Evolutionary conservation across 2,888 invertebrate species (phyloP).

Genomic region (Pseudococcus jackbeardsleyi): DNA sequence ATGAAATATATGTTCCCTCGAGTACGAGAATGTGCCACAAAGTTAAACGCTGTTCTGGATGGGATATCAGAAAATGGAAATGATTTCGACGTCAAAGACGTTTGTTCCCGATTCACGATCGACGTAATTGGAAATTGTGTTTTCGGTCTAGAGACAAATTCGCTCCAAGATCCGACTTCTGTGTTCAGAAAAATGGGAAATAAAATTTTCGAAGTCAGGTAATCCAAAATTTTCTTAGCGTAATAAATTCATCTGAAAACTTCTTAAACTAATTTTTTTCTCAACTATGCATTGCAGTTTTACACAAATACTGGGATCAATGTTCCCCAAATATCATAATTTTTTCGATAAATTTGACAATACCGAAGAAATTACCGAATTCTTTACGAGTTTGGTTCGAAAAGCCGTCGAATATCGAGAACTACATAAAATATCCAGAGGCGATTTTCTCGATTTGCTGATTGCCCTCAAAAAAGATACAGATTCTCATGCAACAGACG

Average conservation of each 20-base stretch:
- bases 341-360: not conserved
- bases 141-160: not conserved
- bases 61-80: not conserved
- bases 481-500: not conserved
- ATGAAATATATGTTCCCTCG: not conserved
- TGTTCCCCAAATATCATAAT: not conserved
- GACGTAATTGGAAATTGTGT: not conserved
- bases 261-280: not conserved
- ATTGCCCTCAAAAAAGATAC: not conserved
- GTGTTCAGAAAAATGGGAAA: not conserved
- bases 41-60: not conserved
- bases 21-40: not conserved
- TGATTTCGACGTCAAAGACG: not conserved
- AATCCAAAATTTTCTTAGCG: not conserved
- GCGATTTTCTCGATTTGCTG: slow-evolving; percentile 32
- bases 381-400: not conserved
- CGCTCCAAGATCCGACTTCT: not conserved
- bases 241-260: not conserved
- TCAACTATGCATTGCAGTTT: not conserved
- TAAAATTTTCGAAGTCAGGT: not conserved
- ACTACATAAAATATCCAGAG: not conserved
- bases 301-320: not conserved
- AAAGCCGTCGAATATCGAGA: not conserved
- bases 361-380: not conserved
- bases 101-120: not conserved